Base-by-base conservation (phyloP, 2,113 vertebrate genomes). In the Cyprinodon brontotheroides region DNA sequence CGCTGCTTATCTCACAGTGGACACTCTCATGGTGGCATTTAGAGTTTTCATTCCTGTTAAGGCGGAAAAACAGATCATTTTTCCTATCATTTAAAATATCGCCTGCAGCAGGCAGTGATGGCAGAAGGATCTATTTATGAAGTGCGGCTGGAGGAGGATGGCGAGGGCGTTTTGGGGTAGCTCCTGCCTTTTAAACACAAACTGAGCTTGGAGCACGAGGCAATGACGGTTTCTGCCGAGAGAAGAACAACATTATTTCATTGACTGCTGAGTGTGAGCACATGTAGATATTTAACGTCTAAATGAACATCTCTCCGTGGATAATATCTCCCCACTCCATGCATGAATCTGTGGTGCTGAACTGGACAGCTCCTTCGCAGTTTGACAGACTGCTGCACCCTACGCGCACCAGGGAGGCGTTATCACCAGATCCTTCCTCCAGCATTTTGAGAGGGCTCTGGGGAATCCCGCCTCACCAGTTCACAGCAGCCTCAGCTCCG, bases 91-190 rank as follows among this genome's bases (percentile, higher is more conserved):
- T 4, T 43, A 38, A 38, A 61, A 13, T 57, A 17, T 59, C 53
- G 68, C 53, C 17, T 60, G 29, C 20, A 17, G 68, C 38, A 40
- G 11, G 17, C 57, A 9, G 17, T 59, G 57, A 9, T 12, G 22
- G 22, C 0, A 2, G 38, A 22, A 22, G 43, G 4, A 10, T 47
- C 61, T 43, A 20, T 17, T 72, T n/a, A 48, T 37, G 1, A 3
- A n/a, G n/a, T 41, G 36, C 3, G 6, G 11, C 65, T 60, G 60
- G 39, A 11, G 61, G 65, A 4, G 20, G 17, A 60, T 48, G 65
- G 69, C 45, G 66, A 64, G 60, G 65, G 41, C 11, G 38, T 68
- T 40, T 63, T 8, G n/a, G n/a, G n/a, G n/a, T n/a, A n/a, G 14
- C 61, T 39, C 11, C 7, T 40, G 38, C 10, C 17, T 39, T n/a